These are phyloP conservation scores for Parnassius orleans DNA, from an alignment of 2,888 invertebrate species.

Conservation along the genomic window DNA sequence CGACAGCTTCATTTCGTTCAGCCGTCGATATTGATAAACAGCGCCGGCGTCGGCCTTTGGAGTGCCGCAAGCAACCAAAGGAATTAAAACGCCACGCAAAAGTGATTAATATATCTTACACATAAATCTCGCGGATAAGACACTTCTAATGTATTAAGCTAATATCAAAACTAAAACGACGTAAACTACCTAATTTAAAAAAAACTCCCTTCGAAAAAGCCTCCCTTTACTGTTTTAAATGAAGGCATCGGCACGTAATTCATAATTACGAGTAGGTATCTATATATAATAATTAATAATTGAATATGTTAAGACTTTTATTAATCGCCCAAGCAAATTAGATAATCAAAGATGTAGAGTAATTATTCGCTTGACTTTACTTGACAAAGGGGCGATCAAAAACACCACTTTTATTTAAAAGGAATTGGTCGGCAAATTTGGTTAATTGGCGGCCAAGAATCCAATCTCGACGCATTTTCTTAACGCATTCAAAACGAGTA, in stretches of 20 bases:
- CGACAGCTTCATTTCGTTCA: constrained; percentile 79
- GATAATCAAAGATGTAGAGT: too few relatives aligned
- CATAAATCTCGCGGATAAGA: constrained; percentile 39
- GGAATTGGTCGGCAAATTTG: constrained; percentile 18
- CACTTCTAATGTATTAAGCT: constrained; percentile 5
- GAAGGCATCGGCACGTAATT: too few relatives aligned
- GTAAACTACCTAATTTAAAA: too few relatives aligned
- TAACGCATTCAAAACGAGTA: constrained; percentile 26
- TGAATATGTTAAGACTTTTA: too few relatives aligned
- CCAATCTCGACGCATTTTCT: constrained; percentile 20
- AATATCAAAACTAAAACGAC: neutral
- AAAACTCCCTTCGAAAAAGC: too few relatives aligned
- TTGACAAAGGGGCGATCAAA: neutral
- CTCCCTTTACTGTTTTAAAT: too few relatives aligned
- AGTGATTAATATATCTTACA: constrained; percentile 66
- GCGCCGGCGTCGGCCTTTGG: constrained; percentile 55
- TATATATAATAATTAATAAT: too few relatives aligned
- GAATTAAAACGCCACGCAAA: constrained; percentile 59
- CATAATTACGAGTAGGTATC: too few relatives aligned
- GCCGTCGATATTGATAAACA: constrained; percentile 72
- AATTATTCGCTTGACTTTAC: too few relatives aligned
- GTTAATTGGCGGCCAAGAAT: constrained; percentile 22
- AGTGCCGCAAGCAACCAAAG: constrained; percentile 48
- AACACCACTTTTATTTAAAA: constrained; percentile 8
- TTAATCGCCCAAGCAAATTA: too few relatives aligned